Evolutionary conservation across 2,113 vertebrate species (phyloP).

Genomic region (Cryptotis parvus): DNA sequence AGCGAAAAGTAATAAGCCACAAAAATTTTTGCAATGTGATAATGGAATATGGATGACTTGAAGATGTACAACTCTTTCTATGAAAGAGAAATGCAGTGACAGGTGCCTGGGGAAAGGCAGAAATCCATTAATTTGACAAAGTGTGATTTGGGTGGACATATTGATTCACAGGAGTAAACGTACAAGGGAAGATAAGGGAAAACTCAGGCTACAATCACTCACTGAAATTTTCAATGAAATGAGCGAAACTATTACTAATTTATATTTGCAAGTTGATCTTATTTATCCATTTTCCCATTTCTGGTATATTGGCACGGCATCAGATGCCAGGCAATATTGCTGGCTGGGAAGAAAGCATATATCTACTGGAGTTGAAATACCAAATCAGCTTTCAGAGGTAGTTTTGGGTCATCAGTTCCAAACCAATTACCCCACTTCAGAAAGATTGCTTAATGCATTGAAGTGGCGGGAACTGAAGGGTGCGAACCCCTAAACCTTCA

Average conservation of each 20-base stretch:
- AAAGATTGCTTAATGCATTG: background rate
- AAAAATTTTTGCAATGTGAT: background rate
- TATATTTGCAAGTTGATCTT: constrained; percentile 40
- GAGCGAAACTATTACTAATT: constrained; percentile 35
- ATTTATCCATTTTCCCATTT: background rate
- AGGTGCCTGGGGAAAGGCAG: background rate
- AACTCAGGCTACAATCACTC: background rate
- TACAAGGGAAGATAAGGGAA: background rate
- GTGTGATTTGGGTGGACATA: background rate
- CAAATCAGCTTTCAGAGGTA: constrained; percentile 23
- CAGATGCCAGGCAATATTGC: background rate
- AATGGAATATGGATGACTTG: background rate
- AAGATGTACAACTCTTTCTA: background rate
- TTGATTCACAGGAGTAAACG: constrained; percentile 1
- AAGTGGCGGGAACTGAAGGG: background rate
- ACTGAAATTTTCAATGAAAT: constrained; percentile 6
- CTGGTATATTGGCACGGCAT: background rate
- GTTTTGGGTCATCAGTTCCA: constrained; percentile 43
- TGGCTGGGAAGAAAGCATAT: constrained; percentile 16
- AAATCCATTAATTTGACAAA: background rate
- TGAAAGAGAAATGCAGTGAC: background rate
- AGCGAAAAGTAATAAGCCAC: background rate
- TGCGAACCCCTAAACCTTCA: background rate
- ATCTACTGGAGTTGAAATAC: background rate
- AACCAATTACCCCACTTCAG: constrained; percentile 11